Evolutionary conservation across 2,113 vertebrate species (phyloP).

Genomic region (Vicugna pacos): DNA sequence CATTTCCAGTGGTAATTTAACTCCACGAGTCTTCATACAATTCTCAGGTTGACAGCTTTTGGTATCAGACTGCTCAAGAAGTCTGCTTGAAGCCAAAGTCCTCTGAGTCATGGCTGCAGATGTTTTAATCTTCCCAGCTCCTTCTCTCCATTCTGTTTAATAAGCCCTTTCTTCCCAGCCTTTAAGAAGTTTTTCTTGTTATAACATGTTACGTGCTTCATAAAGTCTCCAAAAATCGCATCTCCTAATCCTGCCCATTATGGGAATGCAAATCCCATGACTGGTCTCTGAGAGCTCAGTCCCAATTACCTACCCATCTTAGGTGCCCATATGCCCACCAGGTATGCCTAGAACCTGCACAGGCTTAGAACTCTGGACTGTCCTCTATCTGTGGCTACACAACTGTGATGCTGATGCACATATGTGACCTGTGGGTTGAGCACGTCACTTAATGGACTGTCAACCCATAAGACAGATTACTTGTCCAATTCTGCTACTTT

Average conservation of each 20-base stretch:
- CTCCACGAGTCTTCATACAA: neutral
- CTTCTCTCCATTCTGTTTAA: neutral
- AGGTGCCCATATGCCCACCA: too few relatives aligned
- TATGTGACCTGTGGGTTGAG: too few relatives aligned
- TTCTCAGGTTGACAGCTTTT: neutral
- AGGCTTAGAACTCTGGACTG: too few relatives aligned
- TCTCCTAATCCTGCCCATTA: neutral
- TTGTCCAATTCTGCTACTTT: neutral
- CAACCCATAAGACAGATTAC: too few relatives aligned
- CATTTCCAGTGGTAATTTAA: neutral
- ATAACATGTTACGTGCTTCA: neutral
- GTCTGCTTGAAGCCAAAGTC: neutral
- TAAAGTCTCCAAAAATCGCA: neutral
- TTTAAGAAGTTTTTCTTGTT: neutral
- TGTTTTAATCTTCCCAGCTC: neutral
- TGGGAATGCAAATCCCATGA: neutral
- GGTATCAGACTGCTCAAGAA: too few relatives aligned
- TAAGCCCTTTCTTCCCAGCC: neutral
- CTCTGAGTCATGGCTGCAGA: neutral
- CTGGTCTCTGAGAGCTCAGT: neutral
- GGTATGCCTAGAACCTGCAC: neutral
- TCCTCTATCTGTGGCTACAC: neutral
- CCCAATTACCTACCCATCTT: neutral
- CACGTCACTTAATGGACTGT: neutral
- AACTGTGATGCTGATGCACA: neutral